Evolutionary conservation across 2,113 vertebrate species (phyloP), one percentile per base, ranked within the genome.

Genomic region (Chaetorhynchus papuensis): DNA sequence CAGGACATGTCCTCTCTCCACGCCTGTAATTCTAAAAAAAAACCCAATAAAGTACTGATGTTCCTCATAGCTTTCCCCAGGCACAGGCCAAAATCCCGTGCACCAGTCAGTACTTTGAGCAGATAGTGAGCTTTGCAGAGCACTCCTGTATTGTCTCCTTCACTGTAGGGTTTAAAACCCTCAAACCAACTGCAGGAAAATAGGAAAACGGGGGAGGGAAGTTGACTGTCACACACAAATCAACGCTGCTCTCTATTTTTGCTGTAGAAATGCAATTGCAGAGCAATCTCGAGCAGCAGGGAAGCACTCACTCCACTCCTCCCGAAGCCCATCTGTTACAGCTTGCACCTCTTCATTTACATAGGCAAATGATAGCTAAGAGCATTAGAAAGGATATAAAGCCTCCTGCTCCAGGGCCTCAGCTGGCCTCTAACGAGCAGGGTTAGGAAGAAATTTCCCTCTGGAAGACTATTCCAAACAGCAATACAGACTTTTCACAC

Each of bases 241-340:
- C 91, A 94, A 91, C 24, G 45, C 84, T 24, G 33, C 15, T 90
- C 74, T 87, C 70, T 84, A 22, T 64, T 93, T 94, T 69, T 89
- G 89, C 91, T 85, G 93, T 61, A 91, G 89, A 91, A 95, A 94
- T 85, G 93, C 93, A 94, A 89, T 31, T 86, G 89, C 92, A 93
- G 95, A 94, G 89, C 93, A 94, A 94, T 95, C 84, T 93, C 13
- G 54, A 93, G 87, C 93, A 96, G 87, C 94, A 75, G 93, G 94
- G 96, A 95, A 89, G 91, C 95, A 77, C 79, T 93, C 69, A 28
- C 69, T 90, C 26, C 45, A 26, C 87, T 94, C 79, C 87, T 95
- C 85, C 93, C 91, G 89, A 81, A 95, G 92, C 96, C 93, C 96
- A 96, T 96, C 94, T 97, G 96, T 85, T 87, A 53, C 88, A 96